phyloP scores from a whole-genome alignment of 2,888 invertebrate genomes.

The Tipula vernalis region DNA sequence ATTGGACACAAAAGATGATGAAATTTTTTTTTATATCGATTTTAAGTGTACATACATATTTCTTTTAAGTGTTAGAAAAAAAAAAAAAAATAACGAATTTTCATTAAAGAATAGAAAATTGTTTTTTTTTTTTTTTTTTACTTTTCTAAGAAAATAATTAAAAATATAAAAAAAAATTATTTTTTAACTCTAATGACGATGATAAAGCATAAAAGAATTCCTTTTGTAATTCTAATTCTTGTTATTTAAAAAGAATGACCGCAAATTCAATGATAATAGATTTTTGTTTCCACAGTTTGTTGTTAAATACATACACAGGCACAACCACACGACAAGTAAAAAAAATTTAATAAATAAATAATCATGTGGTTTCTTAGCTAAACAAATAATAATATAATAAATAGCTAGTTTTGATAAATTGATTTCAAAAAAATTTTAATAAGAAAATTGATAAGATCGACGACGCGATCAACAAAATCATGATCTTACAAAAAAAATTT shows the following conservation, averaged over 20 bases:
- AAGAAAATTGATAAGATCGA: background rate
- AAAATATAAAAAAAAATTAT: background rate
- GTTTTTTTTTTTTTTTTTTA: background rate
- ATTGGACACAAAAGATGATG: background rate
- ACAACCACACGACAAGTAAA: background rate
- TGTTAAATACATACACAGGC: background rate
- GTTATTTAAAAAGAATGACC: background rate
- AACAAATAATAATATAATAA: background rate
- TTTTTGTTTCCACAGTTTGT: background rate
- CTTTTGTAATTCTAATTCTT: background rate
- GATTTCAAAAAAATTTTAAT: background rate
- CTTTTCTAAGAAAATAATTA: background rate
- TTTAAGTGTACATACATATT: background rate
- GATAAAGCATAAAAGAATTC: background rate
- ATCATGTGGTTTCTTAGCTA: background rate
- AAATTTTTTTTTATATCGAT: background rate
- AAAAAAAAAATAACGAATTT: background rate
- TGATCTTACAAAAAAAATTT: background rate
- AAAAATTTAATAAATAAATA: background rate
- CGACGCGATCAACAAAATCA: slow-evolving; percentile 4
- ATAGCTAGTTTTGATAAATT: background rate
- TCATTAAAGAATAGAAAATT: slow-evolving; percentile 4
- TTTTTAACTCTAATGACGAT: background rate
- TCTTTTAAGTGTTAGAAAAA: background rate
- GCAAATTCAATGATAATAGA: slow-evolving; percentile 4